Conservation (phyloP, 2,888 invertebrate species). For the Pristionchus maxplancki region DNA sequence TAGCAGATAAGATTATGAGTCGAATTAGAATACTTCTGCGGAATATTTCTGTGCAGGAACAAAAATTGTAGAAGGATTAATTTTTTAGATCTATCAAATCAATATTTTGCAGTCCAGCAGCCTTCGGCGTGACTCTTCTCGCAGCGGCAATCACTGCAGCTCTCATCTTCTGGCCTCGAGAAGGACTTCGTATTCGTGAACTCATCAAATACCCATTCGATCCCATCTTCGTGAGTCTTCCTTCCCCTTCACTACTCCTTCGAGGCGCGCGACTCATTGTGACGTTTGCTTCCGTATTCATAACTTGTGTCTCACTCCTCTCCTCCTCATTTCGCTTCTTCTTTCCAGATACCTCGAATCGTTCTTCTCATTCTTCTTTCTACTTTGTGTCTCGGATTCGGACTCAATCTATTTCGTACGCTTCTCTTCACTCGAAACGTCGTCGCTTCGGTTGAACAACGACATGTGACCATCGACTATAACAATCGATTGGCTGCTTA, state of each 20-base stretch:
- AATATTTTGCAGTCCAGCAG: conserved; percentile 29
- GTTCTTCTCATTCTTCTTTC: conserved; percentile 23
- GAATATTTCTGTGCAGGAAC: too few species aligned
- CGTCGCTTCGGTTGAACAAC: conserved; percentile 11
- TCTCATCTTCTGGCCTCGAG: conserved; percentile 42
- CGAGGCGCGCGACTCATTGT: not conserved
- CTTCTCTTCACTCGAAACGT: not conserved
- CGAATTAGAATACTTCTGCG: too few species aligned
- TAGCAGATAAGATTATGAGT: too few species aligned
- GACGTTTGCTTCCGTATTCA: conserved; percentile 37
- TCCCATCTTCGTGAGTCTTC: conserved; percentile 48
- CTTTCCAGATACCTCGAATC: conserved; percentile 44
- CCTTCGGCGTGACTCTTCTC: conserved; percentile 31
- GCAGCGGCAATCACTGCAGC: conserved; percentile 2
- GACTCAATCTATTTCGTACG: not conserved
- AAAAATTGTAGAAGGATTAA: too few species aligned
- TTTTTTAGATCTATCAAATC: too few species aligned
- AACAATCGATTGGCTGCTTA: conserved; percentile 32
- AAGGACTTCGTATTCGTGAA: not conserved
- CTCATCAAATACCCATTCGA: not conserved
- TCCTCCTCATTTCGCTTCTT: not conserved
- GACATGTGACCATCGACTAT: conserved; percentile 28
- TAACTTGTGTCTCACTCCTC: not conserved
- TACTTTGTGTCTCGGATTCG: not conserved
- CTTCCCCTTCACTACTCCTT: not conserved